Base-by-base conservation (phyloP, 2,797 vertebrate genomes). In the Galaxias olidus region DNA sequence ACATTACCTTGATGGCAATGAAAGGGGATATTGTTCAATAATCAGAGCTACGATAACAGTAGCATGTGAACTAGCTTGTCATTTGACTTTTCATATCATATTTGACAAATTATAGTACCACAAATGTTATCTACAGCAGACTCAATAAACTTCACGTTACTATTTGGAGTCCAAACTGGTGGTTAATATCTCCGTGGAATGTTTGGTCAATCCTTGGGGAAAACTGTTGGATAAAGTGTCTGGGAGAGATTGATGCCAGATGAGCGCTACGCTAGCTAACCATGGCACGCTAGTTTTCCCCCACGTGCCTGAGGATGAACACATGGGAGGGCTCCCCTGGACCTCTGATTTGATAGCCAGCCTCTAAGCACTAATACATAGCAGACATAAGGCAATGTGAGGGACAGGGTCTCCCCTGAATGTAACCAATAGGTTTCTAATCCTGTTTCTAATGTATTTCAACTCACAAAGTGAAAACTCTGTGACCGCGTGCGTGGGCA, bases 211-310 rank as follows among this genome's bases (percentile, higher is more conserved):
- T 63, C 59, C 63, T 63, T 13, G 53, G 64, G 53, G 57, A 61
- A 45, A 47, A 54, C 59, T 67, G 53, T 70, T 44, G 41, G 58
- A 52, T 56, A 67, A 68, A 47, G 20, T 62, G 42, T 62, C 45
- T 48, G 18, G 8, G 17, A 10, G 41, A 68, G 69, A 77, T 74
- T 70, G 67, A 72, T 66, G 61, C 61, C 74, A 80, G 66, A 78
- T 83, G 69, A 72, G 19, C 44, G 18, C 48, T 56, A 51, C n/a
- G 47, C 42, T 51, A n/a, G 15, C 17, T 14, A 10, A 12, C 10
- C 30, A 30, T 30, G 30, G 67, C 48, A 43, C 50, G 40, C n/a
- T 52, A 59, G n/a, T 9, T 56, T 57, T 75, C 66, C 67, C 8
- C 52, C 66, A 10, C 62, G 52, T 42, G 66, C 48, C 45, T 48